A percentile compares a stretch with the other conserved stretches of the same genome.
Conservation (phyloP, 2,113 vertebrate genomes). For the Petaurus breviceps region DNA sequence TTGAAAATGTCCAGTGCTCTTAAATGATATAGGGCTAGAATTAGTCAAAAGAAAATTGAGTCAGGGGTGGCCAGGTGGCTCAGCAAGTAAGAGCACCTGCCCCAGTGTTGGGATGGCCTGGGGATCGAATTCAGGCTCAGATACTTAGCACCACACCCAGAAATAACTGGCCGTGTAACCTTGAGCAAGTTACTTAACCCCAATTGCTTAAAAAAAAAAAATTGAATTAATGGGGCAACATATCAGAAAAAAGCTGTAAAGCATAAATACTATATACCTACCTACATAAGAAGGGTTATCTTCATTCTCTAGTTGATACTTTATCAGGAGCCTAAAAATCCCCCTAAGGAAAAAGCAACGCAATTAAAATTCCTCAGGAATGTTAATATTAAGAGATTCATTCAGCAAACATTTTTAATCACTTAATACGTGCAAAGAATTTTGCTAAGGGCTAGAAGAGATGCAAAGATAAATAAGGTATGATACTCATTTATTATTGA, state of each 20-base stretch:
- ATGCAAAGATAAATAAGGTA: neutral
- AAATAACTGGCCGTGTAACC: too few species aligned
- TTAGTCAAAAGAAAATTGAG: too few species aligned
- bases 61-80: too few species aligned
- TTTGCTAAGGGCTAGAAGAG: neutral
- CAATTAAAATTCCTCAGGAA: slow-evolving; percentile 21
- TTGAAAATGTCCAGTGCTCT: slow-evolving; percentile 5
- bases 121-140: too few species aligned
- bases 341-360: slow-evolving; percentile 85
- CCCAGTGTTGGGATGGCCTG: too few species aligned
- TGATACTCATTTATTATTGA: neutral
- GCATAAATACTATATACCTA: slow-evolving; percentile 63
- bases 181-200: too few species aligned
- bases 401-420: neutral
- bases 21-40: slow-evolving; percentile 22
- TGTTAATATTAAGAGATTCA: slow-evolving; percentile 24
- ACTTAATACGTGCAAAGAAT: neutral
- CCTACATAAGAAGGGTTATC: slow-evolving; percentile 94
- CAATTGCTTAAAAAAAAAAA: too few species aligned
- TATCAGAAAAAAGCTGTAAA: neutral
- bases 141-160: too few species aligned
- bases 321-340: slow-evolving; percentile 95
- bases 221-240: neutral
- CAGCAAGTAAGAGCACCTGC: too few species aligned
- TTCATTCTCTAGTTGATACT: slow-evolving; percentile 95